Evolutionary conservation across 1,140 invertebrate genomes (phyloP), one percentile per base, ranked within the genome.

Genomic region (Halesus radiatus): DNA sequence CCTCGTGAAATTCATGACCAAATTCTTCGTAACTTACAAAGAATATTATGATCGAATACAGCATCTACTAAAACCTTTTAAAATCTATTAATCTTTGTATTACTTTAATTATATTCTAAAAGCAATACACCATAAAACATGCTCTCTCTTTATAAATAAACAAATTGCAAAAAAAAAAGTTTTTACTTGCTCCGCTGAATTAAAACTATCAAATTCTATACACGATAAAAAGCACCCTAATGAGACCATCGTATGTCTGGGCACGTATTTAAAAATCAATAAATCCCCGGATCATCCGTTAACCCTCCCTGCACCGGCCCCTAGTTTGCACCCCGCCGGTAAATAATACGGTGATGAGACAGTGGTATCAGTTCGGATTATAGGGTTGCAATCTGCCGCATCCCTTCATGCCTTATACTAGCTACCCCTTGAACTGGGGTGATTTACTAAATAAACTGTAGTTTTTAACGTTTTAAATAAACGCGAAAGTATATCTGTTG

Each of bases 371-470:
- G 66, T 70, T 70, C 32, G 37, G 66, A 70, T 70, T 70, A 70
- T 45, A 45, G 66, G 66, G 66, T 70, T 70, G 66, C 32, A 45
- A 70, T 70, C 66, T 45, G 66, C 16, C 45, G 66, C 66, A 70
- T 70, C 66, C 66, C 66, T 70, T 70, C 37, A 70, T 70, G 64
- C 68, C 29, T 50, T 8, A 8, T 45, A 45, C 37, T 45, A 10
- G 37, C 37, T 13, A 45, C 37, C 37, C 37, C 32, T 15, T 26
- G 20, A 52, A 15, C 37, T 20, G 23, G 64, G 53, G 58, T 70
- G 72, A 79, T 58, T 72, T 79, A 79, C 37, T 50, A 72, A 79
- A 58, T 26, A 54, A 53, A 78, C 76, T 72, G 10, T 72, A 56
- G 54, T 58, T 50, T 68, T 64, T 45, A 1, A 45, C 37, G 10